phyloP scores from a whole-genome alignment of 2,888 invertebrate genomes.

The Dryomyza anilis region DNA sequence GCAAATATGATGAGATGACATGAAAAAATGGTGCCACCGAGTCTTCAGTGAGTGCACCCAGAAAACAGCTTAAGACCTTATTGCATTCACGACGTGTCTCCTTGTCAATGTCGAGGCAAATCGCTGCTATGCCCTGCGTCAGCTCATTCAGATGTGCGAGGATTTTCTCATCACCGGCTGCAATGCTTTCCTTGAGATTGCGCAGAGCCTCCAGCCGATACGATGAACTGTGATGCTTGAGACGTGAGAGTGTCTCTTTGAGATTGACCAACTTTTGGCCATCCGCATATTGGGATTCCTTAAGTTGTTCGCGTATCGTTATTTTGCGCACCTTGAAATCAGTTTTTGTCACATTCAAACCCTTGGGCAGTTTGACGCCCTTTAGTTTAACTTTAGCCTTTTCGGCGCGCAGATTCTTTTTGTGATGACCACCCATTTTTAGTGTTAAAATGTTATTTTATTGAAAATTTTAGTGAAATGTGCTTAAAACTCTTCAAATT shows the following conservation, averaged over 20 bases:
- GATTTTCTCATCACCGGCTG: slow-evolving; percentile 58
- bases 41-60: slow-evolving; percentile 41
- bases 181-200: slow-evolving; percentile 57
- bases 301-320: slow-evolving; percentile 74
- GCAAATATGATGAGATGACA: slow-evolving; percentile 76
- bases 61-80: slow-evolving; percentile 60
- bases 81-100: slow-evolving; percentile 62
- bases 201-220: slow-evolving; percentile 54
- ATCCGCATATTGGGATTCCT: slow-evolving; percentile 35
- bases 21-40: slow-evolving; percentile 71
- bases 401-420: slow-evolving; percentile 80
- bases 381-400: slow-evolving; percentile 90
- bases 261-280: slow-evolving; percentile 43
- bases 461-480: background rate
- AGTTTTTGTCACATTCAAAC: slow-evolving; percentile 86
- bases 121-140: slow-evolving; percentile 70
- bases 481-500: background rate
- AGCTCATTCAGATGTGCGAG: slow-evolving; percentile 69
- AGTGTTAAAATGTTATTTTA: background rate
- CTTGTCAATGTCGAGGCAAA: slow-evolving; percentile 76
- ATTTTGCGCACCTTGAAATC: slow-evolving; percentile 90
- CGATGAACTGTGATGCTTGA: slow-evolving; percentile 63
- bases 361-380: slow-evolving; percentile 80
- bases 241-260: slow-evolving; percentile 60
- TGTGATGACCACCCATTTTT: slow-evolving; percentile 64